A percentile compares a stretch with the other conserved stretches of the same genome.
Conservation (phyloP, 2,113 vertebrate genomes). For the Lanius collurio region DNA sequence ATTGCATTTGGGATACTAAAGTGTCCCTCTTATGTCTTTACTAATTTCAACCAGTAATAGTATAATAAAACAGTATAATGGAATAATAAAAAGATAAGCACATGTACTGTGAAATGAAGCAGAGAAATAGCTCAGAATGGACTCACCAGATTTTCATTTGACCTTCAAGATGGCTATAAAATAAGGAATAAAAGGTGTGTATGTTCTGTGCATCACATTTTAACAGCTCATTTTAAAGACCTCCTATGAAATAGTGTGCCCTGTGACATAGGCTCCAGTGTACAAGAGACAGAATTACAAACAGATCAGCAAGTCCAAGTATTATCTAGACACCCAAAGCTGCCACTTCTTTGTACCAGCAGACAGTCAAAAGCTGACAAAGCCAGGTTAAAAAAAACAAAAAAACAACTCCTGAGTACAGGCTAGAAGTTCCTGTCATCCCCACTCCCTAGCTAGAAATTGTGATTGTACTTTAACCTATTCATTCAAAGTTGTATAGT, state of each 20-base stretch:
- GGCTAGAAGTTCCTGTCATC: not conserved
- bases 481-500: not conserved
- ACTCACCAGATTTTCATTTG: not conserved
- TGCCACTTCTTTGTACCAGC: not conserved
- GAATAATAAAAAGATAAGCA: not conserved
- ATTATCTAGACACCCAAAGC: not conserved
- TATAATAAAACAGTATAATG: not conserved
- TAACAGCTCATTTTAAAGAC: not conserved
- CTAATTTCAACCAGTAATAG: not conserved
- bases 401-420: not conserved
- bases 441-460: not conserved
- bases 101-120: not conserved
- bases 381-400: not conserved
- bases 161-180: not conserved
- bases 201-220: not conserved
- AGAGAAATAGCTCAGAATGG: not conserved
- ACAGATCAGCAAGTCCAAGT: not conserved
- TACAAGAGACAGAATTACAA: not conserved
- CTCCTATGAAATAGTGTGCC: fast-evolving
- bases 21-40: not conserved
- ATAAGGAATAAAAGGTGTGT: not conserved
- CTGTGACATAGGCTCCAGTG: not conserved
- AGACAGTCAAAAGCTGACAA: not conserved
- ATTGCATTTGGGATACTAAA: not conserved
- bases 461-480: not conserved